Conservation (phyloP, 2,888 invertebrate species). For the Caenorhabditis macrosperma region DNA sequence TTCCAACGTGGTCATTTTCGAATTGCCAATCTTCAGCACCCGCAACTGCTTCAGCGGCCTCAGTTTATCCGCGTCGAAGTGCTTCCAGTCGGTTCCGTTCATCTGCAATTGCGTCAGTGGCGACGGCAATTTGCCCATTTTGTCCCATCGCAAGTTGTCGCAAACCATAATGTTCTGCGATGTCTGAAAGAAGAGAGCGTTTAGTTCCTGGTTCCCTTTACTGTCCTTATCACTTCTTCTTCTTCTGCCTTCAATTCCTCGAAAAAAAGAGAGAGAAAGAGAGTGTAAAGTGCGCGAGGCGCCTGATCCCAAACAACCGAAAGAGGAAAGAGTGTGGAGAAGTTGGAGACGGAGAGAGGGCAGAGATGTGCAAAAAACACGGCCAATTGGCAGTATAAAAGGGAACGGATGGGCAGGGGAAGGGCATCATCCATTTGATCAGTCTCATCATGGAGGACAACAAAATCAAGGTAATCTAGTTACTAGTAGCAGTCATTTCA, state of each 20-base stretch:
- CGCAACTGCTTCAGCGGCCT: slow-evolving; percentile 36
- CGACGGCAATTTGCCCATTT: slow-evolving; percentile 52
- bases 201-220: slow-evolving; percentile 30
- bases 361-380: too few relatives aligned
- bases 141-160: slow-evolving; percentile 61
- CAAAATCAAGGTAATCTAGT: slow-evolving; percentile 66
- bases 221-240: slow-evolving; percentile 16
- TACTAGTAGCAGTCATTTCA: too few relatives aligned
- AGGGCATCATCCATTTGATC: slow-evolving; percentile 44
- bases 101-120: slow-evolving; percentile 60
- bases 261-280: slow-evolving; percentile 16
- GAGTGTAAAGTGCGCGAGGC: slow-evolving; percentile 28
- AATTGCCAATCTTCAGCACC: slow-evolving; percentile 54
- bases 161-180: slow-evolving; percentile 62
- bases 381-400: slow-evolving; percentile 38
- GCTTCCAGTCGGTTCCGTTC: slow-evolving; percentile 64
- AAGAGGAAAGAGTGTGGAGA: neutral
- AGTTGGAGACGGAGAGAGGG: slow-evolving; percentile 9
- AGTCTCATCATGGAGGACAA: slow-evolving; percentile 57
- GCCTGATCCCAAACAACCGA: neutral
- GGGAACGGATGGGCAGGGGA: neutral
- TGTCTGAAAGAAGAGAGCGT: slow-evolving; percentile 54
- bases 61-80: slow-evolving; percentile 38
- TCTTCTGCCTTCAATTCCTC: slow-evolving; percentile 29
- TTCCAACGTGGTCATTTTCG: slow-evolving; percentile 56